Evolutionary conservation across 2,888 invertebrate genomes (phyloP), one percentile per base, ranked within the genome.

Genomic region (Hemaris fuciformis): DNA sequence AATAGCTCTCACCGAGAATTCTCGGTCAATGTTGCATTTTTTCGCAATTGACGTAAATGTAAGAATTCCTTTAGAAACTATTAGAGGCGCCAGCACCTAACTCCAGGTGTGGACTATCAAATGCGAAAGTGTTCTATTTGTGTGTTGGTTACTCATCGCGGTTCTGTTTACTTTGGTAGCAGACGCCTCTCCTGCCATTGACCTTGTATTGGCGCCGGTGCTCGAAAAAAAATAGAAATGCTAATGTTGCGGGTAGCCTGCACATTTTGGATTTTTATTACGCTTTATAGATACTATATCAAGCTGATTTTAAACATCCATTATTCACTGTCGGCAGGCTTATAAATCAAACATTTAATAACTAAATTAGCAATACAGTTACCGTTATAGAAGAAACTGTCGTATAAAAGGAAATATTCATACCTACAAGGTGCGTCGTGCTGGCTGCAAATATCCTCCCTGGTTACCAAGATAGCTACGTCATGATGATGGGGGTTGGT

Each of bases 401-500:
- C 18, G 31, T 27, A 59, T 20, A 57, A 41, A 61, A 34, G 43
- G 48, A 42, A 58, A 70, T 67, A 67, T 76, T 73, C 91, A 68
- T 91, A 93, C 93, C 93, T 93, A 87, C 93, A 93, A 88, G 93
- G 91, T 62, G 87, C 81, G 79, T 92, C 92, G 77, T 92, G 89
- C 70, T 85, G 93, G 63, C 94, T 94, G 84, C 96, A 96, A 73
- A 96, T 96, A 82, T 95, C 95, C 82, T 94, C 94, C 76, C 96
- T 95, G 23, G 98, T 98, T 67, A 98, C 94, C 56, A 98, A 93
- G 69, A 98, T 95, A 45, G 97, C 98, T 4, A 97, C 97, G 80
- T 98, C 98, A 83, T 98, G 98, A 79, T 98, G 98, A 78, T 97
- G 95, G 1, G 97, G 97, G 86, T 98, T 95, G 13, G 94, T 90